Conservation (phyloP, 2,888 invertebrate genomes). For the Ditula angustiorana region DNA sequence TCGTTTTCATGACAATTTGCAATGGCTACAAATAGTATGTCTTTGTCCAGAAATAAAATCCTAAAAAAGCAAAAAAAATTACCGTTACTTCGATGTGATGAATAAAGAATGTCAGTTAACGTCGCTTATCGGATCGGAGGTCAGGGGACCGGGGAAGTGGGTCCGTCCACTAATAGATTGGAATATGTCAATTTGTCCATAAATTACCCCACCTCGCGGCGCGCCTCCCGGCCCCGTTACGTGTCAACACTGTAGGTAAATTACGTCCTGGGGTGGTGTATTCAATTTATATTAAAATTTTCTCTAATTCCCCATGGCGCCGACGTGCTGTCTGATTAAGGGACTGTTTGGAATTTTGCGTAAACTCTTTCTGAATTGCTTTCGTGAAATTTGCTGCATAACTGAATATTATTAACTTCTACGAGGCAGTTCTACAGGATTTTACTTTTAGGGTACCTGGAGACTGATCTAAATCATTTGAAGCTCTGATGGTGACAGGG, state of each 20-base stretch:
- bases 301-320: conserved; percentile 35
- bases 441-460: neutral
- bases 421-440: neutral
- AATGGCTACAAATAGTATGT: too few species aligned
- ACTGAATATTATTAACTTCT: conserved; percentile 34
- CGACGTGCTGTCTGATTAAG: conserved; percentile 39
- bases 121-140: conserved; percentile 31
- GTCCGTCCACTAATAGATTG: conserved; percentile 58
- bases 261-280: conserved; percentile 37
- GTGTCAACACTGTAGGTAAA: conserved; percentile 67
- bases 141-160: conserved; percentile 37
- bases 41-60: neutral
- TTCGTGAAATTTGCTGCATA: conserved; percentile 25
- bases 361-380: conserved; percentile 33
- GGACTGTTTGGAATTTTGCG: conserved; percentile 31
- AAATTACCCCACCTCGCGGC: conserved; percentile 65
- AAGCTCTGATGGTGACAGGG: neutral
- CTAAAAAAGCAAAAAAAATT: neutral
- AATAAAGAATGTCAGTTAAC: conserved; percentile 24
- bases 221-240: conserved; percentile 49
- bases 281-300: conserved; percentile 42
- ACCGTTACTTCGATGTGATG: neutral
- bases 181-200: conserved; percentile 71
- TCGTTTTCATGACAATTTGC: neutral
- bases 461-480: conserved; percentile 8